These are phyloP conservation scores for Stomorhina lunata DNA, from an alignment of 2,888 invertebrate species.

Conservation along the genomic window DNA sequence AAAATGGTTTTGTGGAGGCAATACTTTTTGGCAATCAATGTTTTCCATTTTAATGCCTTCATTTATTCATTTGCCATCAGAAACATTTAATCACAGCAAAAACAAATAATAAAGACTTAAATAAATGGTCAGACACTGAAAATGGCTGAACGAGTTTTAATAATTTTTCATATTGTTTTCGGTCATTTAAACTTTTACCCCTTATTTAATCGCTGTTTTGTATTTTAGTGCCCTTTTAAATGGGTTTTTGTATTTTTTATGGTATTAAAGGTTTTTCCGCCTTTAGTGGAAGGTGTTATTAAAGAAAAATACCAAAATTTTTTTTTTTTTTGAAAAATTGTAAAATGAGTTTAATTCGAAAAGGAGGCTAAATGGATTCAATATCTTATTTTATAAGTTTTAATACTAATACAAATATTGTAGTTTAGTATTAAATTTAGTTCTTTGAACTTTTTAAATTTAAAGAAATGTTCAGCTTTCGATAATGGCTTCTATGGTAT, in stretches of 20 bases:
- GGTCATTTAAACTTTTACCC: not conserved
- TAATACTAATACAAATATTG: no score
- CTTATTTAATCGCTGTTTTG: not conserved
- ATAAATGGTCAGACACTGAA: constrained; percentile 20
- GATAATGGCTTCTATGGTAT: no score
- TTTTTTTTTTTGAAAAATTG: no score
- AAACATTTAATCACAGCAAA: not conserved
- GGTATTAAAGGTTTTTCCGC: constrained; percentile 28
- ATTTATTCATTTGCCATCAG: constrained; percentile 12
- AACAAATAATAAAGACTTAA: not conserved
- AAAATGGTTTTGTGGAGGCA: not conserved
- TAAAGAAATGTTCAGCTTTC: no score
- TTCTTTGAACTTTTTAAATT: no score
- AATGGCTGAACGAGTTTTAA: constrained; percentile 30
- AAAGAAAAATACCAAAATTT: no score
- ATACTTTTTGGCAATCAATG: constrained; percentile 49
- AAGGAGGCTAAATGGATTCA: no score
- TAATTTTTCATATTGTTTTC: not conserved
- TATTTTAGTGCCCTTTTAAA: not conserved
- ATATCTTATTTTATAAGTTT: no score
- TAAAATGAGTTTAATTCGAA: no score
- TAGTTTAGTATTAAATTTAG: no score
- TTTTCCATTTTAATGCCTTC: constrained; percentile 51
- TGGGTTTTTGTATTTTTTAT: constrained; percentile 21
- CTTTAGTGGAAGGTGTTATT: no score